phyloP scores from a whole-genome alignment of 2,113 vertebrate species.

The Thermophis baileyi region DNA sequence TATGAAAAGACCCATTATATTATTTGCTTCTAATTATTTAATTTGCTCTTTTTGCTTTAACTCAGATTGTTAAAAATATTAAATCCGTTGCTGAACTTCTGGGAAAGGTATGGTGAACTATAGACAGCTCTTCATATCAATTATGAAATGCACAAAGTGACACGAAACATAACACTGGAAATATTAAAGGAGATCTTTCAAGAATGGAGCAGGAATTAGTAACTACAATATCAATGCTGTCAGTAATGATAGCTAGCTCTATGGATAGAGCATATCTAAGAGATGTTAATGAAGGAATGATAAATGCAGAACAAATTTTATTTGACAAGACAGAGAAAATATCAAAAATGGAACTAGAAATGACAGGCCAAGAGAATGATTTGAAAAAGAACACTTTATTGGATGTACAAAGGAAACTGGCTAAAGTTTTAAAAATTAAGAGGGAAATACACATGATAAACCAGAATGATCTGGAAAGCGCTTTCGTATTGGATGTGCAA shows the following conservation, averaged over 20 bases:
- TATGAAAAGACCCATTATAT: background rate
- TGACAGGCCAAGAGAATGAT: background rate
- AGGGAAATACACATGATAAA: background rate
- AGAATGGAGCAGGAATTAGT: background rate
- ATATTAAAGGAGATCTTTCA: background rate
- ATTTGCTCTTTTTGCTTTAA: background rate
- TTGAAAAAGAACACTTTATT: background rate
- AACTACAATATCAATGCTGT: background rate
- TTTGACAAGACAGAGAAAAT: background rate
- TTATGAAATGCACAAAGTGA: background rate
- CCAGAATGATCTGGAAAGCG: background rate
- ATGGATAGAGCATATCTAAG: background rate
- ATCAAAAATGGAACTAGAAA: background rate
- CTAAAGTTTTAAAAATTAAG: background rate
- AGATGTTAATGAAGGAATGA: background rate
- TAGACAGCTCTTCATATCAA: background rate
- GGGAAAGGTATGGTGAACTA: background rate
- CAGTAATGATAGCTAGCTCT: background rate
- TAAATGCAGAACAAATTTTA: background rate
- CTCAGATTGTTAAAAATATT: background rate
- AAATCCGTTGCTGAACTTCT: background rate
- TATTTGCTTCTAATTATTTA: background rate
- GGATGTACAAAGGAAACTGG: background rate
- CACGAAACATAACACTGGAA: background rate
- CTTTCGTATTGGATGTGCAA: background rate